These are phyloP conservation scores for Scomberomorus guttatus DNA, from an alignment of 2,797 vertebrate species.

Conservation along the genomic window DNA sequence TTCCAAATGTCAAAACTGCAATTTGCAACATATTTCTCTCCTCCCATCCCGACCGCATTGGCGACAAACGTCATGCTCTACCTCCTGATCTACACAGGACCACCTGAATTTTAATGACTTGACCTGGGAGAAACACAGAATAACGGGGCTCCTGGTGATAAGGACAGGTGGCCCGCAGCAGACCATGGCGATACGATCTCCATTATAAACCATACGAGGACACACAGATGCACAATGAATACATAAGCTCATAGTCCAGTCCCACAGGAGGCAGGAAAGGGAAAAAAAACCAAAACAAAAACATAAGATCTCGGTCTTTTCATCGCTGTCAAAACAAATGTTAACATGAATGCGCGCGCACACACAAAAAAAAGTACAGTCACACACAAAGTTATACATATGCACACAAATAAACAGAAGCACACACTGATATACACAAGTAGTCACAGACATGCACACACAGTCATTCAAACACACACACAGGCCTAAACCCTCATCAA, in stretches of 20 bases:
- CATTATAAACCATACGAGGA: slow-evolving; percentile 64
- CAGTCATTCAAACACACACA: slow-evolving; percentile 55
- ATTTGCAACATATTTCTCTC: not conserved
- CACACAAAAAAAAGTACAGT: slow-evolving; percentile 22
- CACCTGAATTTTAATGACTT: slow-evolving; percentile 53
- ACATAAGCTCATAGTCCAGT: slow-evolving; percentile 47
- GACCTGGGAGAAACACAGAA: slow-evolving; percentile 23
- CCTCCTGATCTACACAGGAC: slow-evolving; percentile 31
- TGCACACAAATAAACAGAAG: slow-evolving; percentile 52
- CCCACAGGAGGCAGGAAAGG: slow-evolving; percentile 12
- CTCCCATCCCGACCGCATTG: not conserved
- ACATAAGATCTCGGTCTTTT: slow-evolving; percentile 41
- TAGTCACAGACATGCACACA: slow-evolving; percentile 47
- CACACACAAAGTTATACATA: slow-evolving; percentile 53
- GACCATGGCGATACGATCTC: slow-evolving; percentile 49
- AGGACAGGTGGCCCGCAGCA: slow-evolving; percentile 81
- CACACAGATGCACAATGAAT: slow-evolving; percentile 61
- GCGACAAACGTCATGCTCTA: slow-evolving; percentile 1
- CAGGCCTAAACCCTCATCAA: slow-evolving; percentile 75
- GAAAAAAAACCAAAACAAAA: not conserved
- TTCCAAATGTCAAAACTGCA: not conserved
- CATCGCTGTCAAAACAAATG: slow-evolving; percentile 39
- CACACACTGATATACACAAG: slow-evolving; percentile 60
- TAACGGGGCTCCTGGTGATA: slow-evolving; percentile 57
- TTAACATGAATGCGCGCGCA: not conserved